Evolutionary conservation across 2,888 invertebrate genomes (phyloP).

Genomic region (Hedya salicella): DNA sequence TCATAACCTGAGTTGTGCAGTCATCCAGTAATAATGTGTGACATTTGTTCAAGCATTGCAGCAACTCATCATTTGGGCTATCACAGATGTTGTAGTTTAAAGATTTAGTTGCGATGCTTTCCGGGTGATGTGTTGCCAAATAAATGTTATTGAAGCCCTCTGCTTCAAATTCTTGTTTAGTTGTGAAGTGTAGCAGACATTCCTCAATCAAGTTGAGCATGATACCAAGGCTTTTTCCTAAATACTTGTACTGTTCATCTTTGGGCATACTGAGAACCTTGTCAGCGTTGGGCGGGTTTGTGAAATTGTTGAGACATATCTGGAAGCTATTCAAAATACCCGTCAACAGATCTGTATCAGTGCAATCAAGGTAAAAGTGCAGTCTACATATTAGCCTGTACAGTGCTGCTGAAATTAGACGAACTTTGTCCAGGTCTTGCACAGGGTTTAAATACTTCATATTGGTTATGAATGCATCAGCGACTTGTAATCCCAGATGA

Average conservation of each 20-base stretch:
- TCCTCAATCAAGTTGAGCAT: constrained; percentile 58
- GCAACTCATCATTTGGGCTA: constrained; percentile 54
- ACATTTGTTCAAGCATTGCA: constrained; percentile 62
- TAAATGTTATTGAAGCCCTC: constrained; percentile 59
- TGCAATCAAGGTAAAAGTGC: constrained; percentile 59
- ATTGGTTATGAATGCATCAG: constrained; percentile 63
- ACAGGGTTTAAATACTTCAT: constrained; percentile 69
- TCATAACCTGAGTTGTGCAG: constrained; percentile 70
- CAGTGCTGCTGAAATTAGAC: constrained; percentile 59
- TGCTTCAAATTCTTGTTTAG: constrained; percentile 54
- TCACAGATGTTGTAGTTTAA: constrained; percentile 55
- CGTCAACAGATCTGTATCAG: constrained; percentile 50
- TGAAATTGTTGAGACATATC: constrained; percentile 65
- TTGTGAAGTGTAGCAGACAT: constrained; percentile 58
- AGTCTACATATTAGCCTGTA: constrained; percentile 67
- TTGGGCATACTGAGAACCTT: constrained; percentile 59
- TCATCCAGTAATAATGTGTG: constrained; percentile 63
- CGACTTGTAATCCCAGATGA: constrained; percentile 65
- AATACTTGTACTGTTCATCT: constrained; percentile 66
- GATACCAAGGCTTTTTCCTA: constrained; percentile 62
- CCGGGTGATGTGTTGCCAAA: constrained; percentile 60
- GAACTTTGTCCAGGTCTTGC: constrained; percentile 61
- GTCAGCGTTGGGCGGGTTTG: constrained; percentile 65
- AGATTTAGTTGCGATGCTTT: constrained; percentile 50
- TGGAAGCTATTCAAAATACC: constrained; percentile 60